Evolutionary conservation across 1,140 invertebrate species (phyloP).

Genomic region (Bombus huntii): DNA sequence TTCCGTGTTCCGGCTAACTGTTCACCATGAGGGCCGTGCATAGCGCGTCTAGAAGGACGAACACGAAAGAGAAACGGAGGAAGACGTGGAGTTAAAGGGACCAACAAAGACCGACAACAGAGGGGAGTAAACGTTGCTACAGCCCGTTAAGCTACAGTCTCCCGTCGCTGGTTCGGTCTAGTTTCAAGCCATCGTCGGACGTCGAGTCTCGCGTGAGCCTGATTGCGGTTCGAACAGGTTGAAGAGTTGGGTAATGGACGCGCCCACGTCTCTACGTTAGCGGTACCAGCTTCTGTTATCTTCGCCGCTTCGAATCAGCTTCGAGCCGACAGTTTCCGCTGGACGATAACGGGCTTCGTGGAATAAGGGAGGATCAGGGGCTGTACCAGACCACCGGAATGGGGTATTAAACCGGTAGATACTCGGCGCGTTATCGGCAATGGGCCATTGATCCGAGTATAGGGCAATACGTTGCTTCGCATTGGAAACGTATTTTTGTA

Average conservation of each 20-base stretch:
- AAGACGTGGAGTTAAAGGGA: background rate
- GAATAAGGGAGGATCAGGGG: slow-evolving; percentile 20
- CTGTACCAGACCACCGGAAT: background rate
- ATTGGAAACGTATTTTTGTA: too few species aligned
- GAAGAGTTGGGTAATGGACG: slow-evolving; percentile 58
- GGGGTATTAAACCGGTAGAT: background rate
- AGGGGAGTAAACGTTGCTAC: background rate
- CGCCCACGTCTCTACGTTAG: slow-evolving; percentile 54
- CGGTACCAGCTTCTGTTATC: slow-evolving; percentile 64
- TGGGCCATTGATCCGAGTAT: background rate
- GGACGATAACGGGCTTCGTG: slow-evolving; percentile 12
- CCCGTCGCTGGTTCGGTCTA: slow-evolving; percentile 25
- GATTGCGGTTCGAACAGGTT: slow-evolving; percentile 59
- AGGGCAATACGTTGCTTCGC: too few species aligned
- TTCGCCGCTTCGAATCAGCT: slow-evolving; percentile 29
- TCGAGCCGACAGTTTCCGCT: background rate
- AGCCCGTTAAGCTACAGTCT: slow-evolving; percentile 26
- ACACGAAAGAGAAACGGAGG: background rate
- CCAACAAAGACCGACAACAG: background rate
- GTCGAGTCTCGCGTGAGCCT: slow-evolving; percentile 43
- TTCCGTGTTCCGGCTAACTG: slow-evolving; percentile 65
- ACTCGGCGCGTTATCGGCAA: background rate
- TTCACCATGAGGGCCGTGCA: slow-evolving; percentile 50
- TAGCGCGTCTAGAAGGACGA: slow-evolving; percentile 46
- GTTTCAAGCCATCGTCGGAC: slow-evolving; percentile 44